Evolutionary conservation across 1,140 invertebrate species (phyloP).

Genomic region (Idris sp.): DNA sequence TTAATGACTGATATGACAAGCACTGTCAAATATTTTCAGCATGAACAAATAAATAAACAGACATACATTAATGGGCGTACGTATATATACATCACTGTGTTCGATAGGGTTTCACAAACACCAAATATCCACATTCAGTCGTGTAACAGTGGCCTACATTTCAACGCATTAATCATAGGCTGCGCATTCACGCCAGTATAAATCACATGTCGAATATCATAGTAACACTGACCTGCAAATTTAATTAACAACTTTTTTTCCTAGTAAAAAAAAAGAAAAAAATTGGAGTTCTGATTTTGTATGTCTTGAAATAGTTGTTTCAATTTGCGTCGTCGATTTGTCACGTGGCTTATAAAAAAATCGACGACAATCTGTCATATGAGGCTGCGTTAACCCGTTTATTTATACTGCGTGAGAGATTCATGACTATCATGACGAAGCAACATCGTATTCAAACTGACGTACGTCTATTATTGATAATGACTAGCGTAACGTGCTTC

Average conservation of each 20-base stretch:
- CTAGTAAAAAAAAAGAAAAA: too few species aligned
- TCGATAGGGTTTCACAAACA: constrained; percentile 7
- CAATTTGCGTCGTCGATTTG: too few species aligned
- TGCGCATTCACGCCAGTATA: constrained; percentile 5
- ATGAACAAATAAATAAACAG: constrained; percentile 26
- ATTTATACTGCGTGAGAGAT: constrained; percentile 51
- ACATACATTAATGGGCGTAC: not conserved
- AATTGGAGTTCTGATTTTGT: too few species aligned
- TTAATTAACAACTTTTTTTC: too few species aligned
- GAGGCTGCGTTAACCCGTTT: constrained; percentile 44
- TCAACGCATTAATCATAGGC: constrained; percentile 19
- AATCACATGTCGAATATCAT: constrained; percentile 29
- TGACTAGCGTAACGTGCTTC: constrained; percentile 42
- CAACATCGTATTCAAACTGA: constrained; percentile 40
- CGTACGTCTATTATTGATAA: constrained; percentile 56
- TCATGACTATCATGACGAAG: constrained; percentile 44
- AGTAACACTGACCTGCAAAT: constrained; percentile 47
- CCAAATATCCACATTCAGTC: constrained; percentile 9
- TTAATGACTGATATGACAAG: constrained; percentile 9
- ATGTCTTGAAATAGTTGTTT: too few species aligned
- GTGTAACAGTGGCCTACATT: constrained; percentile 38
- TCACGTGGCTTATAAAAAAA: constrained; percentile 43
- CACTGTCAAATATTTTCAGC: constrained; percentile 10
- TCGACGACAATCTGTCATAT: constrained; percentile 37
- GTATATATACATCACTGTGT: constrained; percentile 9